A percentile compares a stretch with the other conserved stretches of the same genome.
Evolutionary conservation across 2,888 invertebrate genomes (phyloP).

Genomic region (Meliscaeva auricollis): DNA sequence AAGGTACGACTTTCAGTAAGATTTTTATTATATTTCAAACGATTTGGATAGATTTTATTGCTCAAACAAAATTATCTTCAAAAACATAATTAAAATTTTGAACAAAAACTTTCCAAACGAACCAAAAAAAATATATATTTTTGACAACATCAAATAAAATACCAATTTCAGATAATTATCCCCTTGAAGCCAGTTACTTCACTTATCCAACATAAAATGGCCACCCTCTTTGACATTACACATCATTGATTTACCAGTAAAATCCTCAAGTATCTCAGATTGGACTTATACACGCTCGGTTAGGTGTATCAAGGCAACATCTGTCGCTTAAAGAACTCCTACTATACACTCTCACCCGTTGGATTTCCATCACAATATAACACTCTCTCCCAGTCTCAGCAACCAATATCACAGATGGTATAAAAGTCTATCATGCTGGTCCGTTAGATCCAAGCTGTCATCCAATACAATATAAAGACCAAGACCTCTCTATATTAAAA

Average conservation of each 20-base stretch:
- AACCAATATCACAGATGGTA: constrained; percentile 55
- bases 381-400: neutral
- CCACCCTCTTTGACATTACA: constrained; percentile 45
- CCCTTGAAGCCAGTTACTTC: neutral
- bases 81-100: neutral
- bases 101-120: neutral
- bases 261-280: constrained; percentile 55
- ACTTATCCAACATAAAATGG: constrained; percentile 15
- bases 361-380: constrained; percentile 22
- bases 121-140: neutral
- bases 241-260: constrained; percentile 56
- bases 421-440: constrained; percentile 54
- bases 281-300: constrained; percentile 68
- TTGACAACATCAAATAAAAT: constrained; percentile 44
- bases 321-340: constrained; percentile 48
- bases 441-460: constrained; percentile 52
- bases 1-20: no score
- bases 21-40: no score
- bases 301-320: constrained; percentile 61
- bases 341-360: neutral
- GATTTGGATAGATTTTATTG: no score
- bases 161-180: constrained; percentile 22
- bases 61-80: no score
- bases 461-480: constrained; percentile 48
- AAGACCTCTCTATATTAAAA: no score